Evolutionary conservation across 2,113 vertebrate genomes (phyloP).

Genomic region (Anolis sagrei): DNA sequence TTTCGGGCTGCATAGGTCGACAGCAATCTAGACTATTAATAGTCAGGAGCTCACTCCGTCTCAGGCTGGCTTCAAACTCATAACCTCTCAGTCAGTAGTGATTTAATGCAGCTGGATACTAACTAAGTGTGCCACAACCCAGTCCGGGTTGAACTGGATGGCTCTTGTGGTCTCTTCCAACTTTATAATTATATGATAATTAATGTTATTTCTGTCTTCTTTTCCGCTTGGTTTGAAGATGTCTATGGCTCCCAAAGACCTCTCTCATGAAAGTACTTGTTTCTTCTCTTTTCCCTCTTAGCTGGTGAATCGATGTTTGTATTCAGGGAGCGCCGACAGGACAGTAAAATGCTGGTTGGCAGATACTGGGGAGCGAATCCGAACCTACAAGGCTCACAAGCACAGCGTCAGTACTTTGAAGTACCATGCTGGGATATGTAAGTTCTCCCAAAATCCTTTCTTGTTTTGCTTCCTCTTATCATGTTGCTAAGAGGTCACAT

Average conservation of each 20-base stretch:
- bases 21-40: too few relatives aligned
- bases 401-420: slow-evolving; percentile 83
- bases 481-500: background rate
- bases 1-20: too few relatives aligned
- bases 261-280: rapidly evolving
- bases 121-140: too few relatives aligned
- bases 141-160: background rate
- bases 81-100: too few relatives aligned
- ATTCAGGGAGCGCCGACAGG: slow-evolving; percentile 80
- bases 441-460: slow-evolving; percentile 65
- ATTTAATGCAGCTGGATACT: too few relatives aligned
- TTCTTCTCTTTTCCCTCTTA: slow-evolving; percentile 58
- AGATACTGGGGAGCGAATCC: slow-evolving; percentile 76
- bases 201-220: too few relatives aligned
- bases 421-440: slow-evolving; percentile 81
- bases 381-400: slow-evolving; percentile 79
- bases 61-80: too few relatives aligned
- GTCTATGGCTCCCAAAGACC: slow-evolving; percentile 2
- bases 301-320: slow-evolving; percentile 79
- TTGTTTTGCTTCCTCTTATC: background rate
- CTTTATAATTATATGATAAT: too few relatives aligned
- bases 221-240: rapidly evolving
- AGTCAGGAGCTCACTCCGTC: too few relatives aligned
- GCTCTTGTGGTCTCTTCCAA: too few relatives aligned
- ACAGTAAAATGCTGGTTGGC: slow-evolving; percentile 83